phyloP scores from a whole-genome alignment of 2,888 invertebrate genomes.

The Athetis lepigone region DNA sequence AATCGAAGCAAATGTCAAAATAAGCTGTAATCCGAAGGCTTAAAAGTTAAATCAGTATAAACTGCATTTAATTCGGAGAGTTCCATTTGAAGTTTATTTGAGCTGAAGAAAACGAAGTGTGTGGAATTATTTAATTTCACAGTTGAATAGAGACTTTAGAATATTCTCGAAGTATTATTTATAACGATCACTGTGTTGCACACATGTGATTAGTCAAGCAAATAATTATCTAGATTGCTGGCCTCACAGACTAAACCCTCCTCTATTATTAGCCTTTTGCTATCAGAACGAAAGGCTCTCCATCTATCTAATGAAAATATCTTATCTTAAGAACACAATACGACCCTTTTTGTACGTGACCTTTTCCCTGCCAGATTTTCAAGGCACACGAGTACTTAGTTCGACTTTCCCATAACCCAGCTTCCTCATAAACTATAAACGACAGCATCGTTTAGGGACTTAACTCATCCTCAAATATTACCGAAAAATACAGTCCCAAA shows the following conservation, averaged over 20 bases:
- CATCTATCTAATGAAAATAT: not conserved
- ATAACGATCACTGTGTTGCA: conserved; percentile 19
- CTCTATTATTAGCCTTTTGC: not conserved
- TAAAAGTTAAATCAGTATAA: no score
- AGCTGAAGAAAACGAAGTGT: no score
- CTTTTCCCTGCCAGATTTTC: not conserved
- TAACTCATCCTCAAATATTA: conserved; percentile 15
- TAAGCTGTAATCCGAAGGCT: no score
- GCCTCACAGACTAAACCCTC: not conserved
- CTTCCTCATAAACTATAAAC: conserved; percentile 25
- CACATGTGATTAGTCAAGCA: not conserved
- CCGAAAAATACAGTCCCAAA: conserved; percentile 31
- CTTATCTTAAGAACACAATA: not conserved
- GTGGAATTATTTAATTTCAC: not conserved
- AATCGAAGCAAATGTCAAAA: not conserved
- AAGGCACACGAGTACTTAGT: conserved; percentile 14
- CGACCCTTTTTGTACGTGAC: not conserved
- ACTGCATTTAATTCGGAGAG: no score
- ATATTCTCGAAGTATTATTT: conserved; percentile 29
- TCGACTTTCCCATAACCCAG: not conserved
- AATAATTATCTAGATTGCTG: not conserved
- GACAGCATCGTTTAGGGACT: conserved; percentile 24
- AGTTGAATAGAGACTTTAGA: conserved; percentile 21
- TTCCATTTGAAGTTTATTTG: no score
- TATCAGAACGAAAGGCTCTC: not conserved